Percentiles rank a stretch among this genome's conserved stretches.
Evolutionary conservation across 2,888 invertebrate species (phyloP).

Genomic region (Phyllotreta cruciferae): DNA sequence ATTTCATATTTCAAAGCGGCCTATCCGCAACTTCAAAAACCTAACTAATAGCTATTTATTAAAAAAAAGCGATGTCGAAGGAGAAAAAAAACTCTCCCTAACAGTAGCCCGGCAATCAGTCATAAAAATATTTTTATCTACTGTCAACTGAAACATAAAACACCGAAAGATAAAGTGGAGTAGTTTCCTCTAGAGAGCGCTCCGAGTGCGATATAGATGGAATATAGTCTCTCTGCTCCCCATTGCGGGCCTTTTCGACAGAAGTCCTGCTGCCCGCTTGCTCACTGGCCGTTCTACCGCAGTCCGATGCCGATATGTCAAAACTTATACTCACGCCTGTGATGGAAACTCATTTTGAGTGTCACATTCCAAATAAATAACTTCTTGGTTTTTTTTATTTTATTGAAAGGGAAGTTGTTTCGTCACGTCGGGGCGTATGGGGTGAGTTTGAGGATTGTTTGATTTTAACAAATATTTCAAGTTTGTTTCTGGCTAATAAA

Average conservation of each 20-base stretch:
- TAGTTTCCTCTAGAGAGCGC: conserved; percentile 59
- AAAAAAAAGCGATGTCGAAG: conserved; percentile 50
- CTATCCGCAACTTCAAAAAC: conserved; percentile 46
- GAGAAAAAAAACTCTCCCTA: conserved; percentile 52
- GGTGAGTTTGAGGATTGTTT: not conserved
- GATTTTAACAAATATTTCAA: too few relatives aligned
- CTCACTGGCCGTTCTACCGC: conserved; percentile 23
- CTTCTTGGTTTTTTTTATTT: conserved; percentile 22
- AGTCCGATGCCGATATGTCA: conserved; percentile 38
- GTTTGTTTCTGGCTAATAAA: too few relatives aligned
- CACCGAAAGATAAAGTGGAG: conserved; percentile 60
- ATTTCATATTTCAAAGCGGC: conserved; percentile 47
- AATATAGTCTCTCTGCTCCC: conserved; percentile 38
- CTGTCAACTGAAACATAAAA: conserved; percentile 61
- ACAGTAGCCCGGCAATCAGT: conserved; percentile 57
- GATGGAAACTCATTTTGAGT: conserved; percentile 37
- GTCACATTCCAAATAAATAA: conserved; percentile 34
- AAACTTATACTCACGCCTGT: conserved; percentile 38
- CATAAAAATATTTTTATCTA: conserved; percentile 61
- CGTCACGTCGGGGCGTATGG: conserved; percentile 14
- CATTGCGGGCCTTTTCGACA: conserved; percentile 20
- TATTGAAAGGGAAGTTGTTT: conserved; percentile 23
- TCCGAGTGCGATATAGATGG: conserved; percentile 55
- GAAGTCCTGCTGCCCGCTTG: conserved; percentile 22
- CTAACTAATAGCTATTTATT: conserved; percentile 58